Conservation (phyloP, 2,888 invertebrate genomes). For the Stratiomys singularior region DNA sequence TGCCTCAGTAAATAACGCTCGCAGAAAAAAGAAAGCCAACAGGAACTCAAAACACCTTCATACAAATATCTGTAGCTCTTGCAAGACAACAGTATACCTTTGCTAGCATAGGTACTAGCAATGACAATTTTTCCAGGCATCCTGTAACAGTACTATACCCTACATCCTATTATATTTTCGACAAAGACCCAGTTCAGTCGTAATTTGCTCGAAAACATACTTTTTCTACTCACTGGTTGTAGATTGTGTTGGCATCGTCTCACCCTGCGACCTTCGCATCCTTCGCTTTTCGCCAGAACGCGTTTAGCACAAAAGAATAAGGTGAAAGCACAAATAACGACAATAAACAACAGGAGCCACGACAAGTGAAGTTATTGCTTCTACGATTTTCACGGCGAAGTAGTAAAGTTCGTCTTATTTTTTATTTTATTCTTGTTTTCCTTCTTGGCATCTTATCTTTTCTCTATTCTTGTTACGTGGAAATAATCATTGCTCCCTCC, state of each 20-base stretch:
- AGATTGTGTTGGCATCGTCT: not conserved
- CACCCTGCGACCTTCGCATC: not conserved
- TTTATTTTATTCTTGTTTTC: too few species aligned
- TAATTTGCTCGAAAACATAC: slow-evolving; percentile 37
- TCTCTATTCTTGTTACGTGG: not conserved
- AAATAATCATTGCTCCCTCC: slow-evolving; percentile 14
- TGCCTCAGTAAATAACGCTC: slow-evolving; percentile 49
- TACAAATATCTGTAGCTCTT: too few species aligned
- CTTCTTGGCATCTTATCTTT: not conserved
- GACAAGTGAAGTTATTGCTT: slow-evolving; percentile 50
- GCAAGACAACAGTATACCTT: not conserved
- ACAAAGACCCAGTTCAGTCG: slow-evolving; percentile 23
- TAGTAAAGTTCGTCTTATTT: not conserved
- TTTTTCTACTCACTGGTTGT: not conserved
- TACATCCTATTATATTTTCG: not conserved
- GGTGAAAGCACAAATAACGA: slow-evolving; percentile 52
- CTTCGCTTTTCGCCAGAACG: not conserved
- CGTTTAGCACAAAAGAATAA: slow-evolving; percentile 27
- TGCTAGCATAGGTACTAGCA: not conserved
- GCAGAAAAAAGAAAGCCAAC: not conserved
- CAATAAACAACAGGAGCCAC: slow-evolving; percentile 49
- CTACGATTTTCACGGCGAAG: slow-evolving; percentile 46
- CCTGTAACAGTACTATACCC: not conserved
- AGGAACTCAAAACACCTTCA: not conserved
- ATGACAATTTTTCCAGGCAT: slow-evolving; percentile 1